These are phyloP conservation scores for Rallus limicola DNA, from an alignment of 2,113 vertebrate genomes.

Conservation along the genomic window DNA sequence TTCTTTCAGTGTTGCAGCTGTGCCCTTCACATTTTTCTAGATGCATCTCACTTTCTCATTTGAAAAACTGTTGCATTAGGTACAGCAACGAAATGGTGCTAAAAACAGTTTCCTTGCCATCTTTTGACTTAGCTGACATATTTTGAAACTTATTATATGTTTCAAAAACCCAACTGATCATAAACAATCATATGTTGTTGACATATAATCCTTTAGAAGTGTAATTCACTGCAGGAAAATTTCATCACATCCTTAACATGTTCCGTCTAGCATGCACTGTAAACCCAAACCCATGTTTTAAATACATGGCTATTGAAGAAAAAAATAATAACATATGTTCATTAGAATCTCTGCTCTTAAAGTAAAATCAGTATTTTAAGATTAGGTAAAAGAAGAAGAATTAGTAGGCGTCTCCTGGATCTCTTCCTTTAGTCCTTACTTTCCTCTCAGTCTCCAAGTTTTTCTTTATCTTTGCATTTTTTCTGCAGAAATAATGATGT, in stretches of 20 bases:
- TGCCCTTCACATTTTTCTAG: neutral
- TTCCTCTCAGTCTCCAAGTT: neutral
- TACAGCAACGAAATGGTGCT: neutral
- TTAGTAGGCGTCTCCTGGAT: fast-evolving
- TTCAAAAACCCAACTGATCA: neutral
- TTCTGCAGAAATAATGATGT: neutral
- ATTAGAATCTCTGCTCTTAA: neutral
- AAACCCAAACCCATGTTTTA: neutral
- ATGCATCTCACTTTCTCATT: neutral
- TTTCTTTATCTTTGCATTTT: neutral
- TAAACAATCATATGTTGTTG: neutral
- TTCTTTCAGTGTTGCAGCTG: neutral
- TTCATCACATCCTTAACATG: neutral
- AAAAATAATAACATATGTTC: neutral
- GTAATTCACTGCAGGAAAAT: neutral
- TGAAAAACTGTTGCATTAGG: neutral
- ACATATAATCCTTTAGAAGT: neutral
- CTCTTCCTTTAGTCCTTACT: neutral
- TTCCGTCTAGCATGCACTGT: neutral
- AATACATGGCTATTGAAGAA: neutral
- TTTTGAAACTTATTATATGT: neutral
- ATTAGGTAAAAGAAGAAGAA: neutral
- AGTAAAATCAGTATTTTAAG: neutral
- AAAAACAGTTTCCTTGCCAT: neutral
- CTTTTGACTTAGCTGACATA: neutral